Evolutionary conservation across 2,797 vertebrate species (phyloP).

Genomic region (Poeciliopsis turneri): DNA sequence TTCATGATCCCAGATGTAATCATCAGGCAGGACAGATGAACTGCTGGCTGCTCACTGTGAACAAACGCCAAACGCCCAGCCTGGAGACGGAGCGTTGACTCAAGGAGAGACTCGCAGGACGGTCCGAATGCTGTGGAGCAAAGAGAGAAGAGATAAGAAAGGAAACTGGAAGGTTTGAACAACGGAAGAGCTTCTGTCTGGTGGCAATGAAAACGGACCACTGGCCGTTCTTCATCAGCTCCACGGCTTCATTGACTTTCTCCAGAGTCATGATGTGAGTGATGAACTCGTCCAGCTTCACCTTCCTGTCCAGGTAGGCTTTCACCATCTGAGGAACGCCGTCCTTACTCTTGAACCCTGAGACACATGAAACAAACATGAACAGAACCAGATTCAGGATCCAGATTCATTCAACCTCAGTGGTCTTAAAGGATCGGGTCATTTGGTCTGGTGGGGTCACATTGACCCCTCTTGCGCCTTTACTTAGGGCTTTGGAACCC

Average conservation of each 20-base stretch:
- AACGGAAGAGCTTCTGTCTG: neutral
- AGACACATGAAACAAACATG: neutral
- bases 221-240: constrained; percentile 85
- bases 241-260: constrained; percentile 86
- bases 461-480: too few relatives aligned
- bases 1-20: neutral
- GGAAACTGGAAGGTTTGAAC: constrained; percentile 3
- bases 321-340: constrained; percentile 83
- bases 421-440: too few relatives aligned
- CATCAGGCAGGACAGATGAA: too few relatives aligned
- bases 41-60: neutral
- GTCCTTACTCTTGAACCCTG: constrained; percentile 86
- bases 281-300: constrained; percentile 89
- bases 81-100: neutral
- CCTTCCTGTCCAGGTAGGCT: constrained; percentile 86
- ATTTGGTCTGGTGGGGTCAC: too few relatives aligned
- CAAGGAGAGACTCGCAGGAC: constrained; percentile 71
- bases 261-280: constrained; percentile 85
- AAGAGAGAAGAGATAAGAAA: neutral
- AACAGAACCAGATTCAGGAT: too few relatives aligned
- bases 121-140: constrained; percentile 79
- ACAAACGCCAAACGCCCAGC: neutral
- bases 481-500: too few relatives aligned
- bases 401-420: too few relatives aligned
- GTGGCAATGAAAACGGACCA: constrained; percentile 71